A percentile compares a stretch with the other conserved stretches of the same genome.
These are phyloP conservation scores for Castor canadensis DNA, from an alignment of 2,113 vertebrate species.

Conservation along the genomic window DNA sequence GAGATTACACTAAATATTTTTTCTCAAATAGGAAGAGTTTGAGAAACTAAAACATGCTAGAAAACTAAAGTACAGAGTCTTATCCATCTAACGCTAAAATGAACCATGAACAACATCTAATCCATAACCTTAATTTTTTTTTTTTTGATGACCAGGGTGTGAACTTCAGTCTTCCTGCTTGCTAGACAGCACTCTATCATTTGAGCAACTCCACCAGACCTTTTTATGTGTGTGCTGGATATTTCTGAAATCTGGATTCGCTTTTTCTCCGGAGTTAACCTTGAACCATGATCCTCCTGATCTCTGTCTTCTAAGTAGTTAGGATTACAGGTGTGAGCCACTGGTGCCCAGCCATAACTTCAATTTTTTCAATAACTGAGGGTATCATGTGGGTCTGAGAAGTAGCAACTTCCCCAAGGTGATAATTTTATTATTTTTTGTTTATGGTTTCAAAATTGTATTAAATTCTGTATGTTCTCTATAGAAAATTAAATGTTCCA, in stretches of 20 bases:
- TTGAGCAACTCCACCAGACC: no score
- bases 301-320: no score
- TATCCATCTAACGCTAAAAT: neutral
- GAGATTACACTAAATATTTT: neutral
- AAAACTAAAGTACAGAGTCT: neutral
- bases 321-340: no score
- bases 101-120: neutral
- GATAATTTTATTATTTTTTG: neutral
- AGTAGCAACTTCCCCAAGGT: neutral
- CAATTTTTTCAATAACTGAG: neutral
- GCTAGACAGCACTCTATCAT: no score
- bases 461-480: neutral
- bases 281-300: no score
- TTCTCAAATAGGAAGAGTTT: neutral
- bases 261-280: no score
- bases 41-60: neutral
- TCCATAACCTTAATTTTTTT: no score
- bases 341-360: no score
- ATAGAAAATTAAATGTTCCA: neutral
- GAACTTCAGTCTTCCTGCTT: no score
- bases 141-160: no score
- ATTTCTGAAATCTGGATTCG: no score
- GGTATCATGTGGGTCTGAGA: neutral
- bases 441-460: neutral
- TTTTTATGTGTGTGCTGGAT: no score